Conservation (phyloP, 1,140 invertebrate species). For the Drosophila lini region DNA sequence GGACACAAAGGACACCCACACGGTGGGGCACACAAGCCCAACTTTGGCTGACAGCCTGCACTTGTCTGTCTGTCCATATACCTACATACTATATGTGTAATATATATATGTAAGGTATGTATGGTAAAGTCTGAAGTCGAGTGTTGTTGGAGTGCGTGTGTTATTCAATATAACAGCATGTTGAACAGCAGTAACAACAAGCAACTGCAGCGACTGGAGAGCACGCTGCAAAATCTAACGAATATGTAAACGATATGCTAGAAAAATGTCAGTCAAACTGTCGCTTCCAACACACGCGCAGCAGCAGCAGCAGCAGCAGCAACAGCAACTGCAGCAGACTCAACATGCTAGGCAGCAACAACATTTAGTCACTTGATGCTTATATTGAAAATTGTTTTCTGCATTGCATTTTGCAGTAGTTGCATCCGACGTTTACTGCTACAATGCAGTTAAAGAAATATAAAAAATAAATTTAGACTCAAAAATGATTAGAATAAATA, state of each 20-base stretch:
- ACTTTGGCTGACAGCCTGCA: slow-evolving; percentile 47
- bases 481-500: not conserved
- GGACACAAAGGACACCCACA: slow-evolving; percentile 45
- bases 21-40: slow-evolving; percentile 11
- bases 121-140: slow-evolving; percentile 13
- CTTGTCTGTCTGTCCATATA: slow-evolving; percentile 28
- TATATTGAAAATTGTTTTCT: slow-evolving; percentile 83
- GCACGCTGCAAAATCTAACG: slow-evolving; percentile 77
- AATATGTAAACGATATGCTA: slow-evolving; percentile 84
- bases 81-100: not conserved
- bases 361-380: slow-evolving; percentile 81
- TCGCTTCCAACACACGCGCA: slow-evolving; percentile 83
- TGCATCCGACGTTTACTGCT: slow-evolving; percentile 66
- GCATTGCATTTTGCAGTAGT: slow-evolving; percentile 73
- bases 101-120: slow-evolving; percentile 7
- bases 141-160: slow-evolving; percentile 58
- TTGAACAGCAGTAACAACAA: slow-evolving; percentile 72
- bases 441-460: slow-evolving; percentile 37
- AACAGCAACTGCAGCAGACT: slow-evolving; percentile 29
- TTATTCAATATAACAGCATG: slow-evolving; percentile 81
- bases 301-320: slow-evolving; percentile 40
- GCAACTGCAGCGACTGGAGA: slow-evolving; percentile 48
- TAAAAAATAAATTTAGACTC: not conserved
- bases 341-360: slow-evolving; percentile 47
- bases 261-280: slow-evolving; percentile 84